A percentile compares a stretch with the other conserved stretches of the same genome.
phyloP scores from a whole-genome alignment of 1,140 invertebrate genomes.

The Drosophila yakuba region DNA sequence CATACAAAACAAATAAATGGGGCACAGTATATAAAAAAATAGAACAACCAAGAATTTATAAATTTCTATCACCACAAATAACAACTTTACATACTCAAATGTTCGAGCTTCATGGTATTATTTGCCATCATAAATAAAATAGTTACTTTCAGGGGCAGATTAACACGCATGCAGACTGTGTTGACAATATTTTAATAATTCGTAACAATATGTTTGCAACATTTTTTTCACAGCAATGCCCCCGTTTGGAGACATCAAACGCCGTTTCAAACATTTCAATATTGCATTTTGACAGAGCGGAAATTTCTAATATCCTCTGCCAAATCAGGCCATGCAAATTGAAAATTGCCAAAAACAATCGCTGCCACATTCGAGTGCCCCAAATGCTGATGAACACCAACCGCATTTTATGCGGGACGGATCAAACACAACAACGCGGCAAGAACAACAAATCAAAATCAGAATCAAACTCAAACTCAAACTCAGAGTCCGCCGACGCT shows the following conservation, averaged over 20 bases:
- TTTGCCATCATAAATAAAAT: too few relatives aligned
- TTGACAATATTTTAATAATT: not conserved
- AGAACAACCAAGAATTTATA: not conserved
- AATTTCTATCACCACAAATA: not conserved
- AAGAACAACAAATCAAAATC: constrained; percentile 67
- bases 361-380: constrained; percentile 26
- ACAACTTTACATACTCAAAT: too few relatives aligned
- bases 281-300: constrained; percentile 33
- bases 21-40: not conserved
- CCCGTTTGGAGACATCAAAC: constrained; percentile 13
- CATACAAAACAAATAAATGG: not conserved
- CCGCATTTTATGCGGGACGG: constrained; percentile 68
- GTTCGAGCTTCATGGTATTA: too few relatives aligned
- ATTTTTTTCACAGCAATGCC: constrained; percentile 2
- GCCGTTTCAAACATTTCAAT: constrained; percentile 30
- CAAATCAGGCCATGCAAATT: constrained; percentile 39
- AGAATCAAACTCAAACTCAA: constrained; percentile 68
- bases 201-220: not conserved
- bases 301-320: constrained; percentile 39
- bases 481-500: constrained; percentile 41
- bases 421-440: constrained; percentile 29
- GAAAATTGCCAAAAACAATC: constrained; percentile 58
- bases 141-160: too few relatives aligned
- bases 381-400: constrained; percentile 53
- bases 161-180: not conserved